Base-by-base conservation (phyloP, 2,113 vertebrate genomes). In the Pygoscelis antarcticus region DNA sequence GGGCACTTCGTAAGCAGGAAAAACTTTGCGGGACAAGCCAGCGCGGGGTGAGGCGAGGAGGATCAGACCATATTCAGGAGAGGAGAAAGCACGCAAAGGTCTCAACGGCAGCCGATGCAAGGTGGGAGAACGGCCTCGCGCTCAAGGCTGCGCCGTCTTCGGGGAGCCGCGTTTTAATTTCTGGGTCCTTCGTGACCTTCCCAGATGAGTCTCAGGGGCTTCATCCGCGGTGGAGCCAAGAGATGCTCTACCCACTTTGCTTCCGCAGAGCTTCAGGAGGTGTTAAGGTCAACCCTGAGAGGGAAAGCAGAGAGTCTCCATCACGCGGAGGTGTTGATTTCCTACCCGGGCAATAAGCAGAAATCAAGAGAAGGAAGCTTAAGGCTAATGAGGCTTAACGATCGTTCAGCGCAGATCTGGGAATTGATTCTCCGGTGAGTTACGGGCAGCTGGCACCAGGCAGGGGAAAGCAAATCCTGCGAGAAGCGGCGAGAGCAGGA, bases 91-190 rank as follows among this genome's bases (percentile, higher is more conserved):
- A 3, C 0, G 52, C 12, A 5, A 36, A 68, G 30, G 38, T 54
- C 38, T 29, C 10, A 1, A 1, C 2, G 3, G 64, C 16, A 12
- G 34, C 4, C 5, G 11, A 54, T 1, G 40, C 15, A 2, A 36
- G 1, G 4, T 6, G 49, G 60, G 30, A 36, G 62, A 30, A 16
- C 9, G 20, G 51, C 78, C 49, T 29, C 77, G 2, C 18, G 10
- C 47, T n/a, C 19, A 3, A 16, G 49, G 38, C 49, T 11, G 19
- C 12, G 9, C 23, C 4, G 26, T n/a, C 16, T 68, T 30, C 5
- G 34, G 40, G 62, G 62, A 36, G 49, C 25, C 25, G 5, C 9
- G 0, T 42, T 23, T 55, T 29, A 17, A 36, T 46, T 46, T 36
- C 34, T 30, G 51, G 64, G 7, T 11, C 20, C 12, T 46, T 23